phyloP scores from a whole-genome alignment of 1,140 invertebrate species.

The Rhopalosiphum maidis region DNA sequence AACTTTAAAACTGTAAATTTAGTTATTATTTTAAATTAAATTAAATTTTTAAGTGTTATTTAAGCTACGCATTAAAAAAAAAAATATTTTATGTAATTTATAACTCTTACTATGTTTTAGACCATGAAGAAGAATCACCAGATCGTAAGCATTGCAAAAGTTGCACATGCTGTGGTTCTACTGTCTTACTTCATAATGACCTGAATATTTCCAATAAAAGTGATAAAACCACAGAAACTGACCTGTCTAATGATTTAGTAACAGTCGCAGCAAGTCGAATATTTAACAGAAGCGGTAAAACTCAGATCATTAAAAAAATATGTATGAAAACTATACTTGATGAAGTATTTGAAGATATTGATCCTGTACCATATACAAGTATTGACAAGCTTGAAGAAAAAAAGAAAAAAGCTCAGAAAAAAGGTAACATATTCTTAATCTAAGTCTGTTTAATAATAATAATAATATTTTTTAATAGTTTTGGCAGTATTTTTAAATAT shows the following conservation, averaged over 20 bases:
- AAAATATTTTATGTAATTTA: background rate
- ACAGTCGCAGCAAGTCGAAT: conserved; percentile 47
- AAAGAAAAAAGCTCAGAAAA: conserved; percentile 32
- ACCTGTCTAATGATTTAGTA: conserved; percentile 37
- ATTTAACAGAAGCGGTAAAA: conserved; percentile 52
- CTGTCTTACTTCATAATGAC: conserved; percentile 5
- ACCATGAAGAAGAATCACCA: background rate
- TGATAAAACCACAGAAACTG: conserved; percentile 51
- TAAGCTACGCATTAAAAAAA: background rate
- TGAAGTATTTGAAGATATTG: conserved; percentile 30
- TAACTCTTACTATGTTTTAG: background rate
- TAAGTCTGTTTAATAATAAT: background rate
- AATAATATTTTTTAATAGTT: background rate
- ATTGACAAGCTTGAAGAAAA: conserved; percentile 40
- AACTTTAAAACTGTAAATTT: background rate
- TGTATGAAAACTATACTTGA: conserved; percentile 50
- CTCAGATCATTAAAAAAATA: conserved; percentile 10
- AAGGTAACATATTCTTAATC: background rate
- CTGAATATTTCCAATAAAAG: conserved; percentile 18
- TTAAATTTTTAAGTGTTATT: background rate
- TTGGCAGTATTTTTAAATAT: background rate
- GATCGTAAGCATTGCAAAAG: conserved; percentile 31
- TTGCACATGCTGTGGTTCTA: conserved; percentile 51
- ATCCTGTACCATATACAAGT: conserved; percentile 24
- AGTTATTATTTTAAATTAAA: background rate